Base-by-base conservation (phyloP, 2,797 vertebrate genomes). In the Alca torda region DNA sequence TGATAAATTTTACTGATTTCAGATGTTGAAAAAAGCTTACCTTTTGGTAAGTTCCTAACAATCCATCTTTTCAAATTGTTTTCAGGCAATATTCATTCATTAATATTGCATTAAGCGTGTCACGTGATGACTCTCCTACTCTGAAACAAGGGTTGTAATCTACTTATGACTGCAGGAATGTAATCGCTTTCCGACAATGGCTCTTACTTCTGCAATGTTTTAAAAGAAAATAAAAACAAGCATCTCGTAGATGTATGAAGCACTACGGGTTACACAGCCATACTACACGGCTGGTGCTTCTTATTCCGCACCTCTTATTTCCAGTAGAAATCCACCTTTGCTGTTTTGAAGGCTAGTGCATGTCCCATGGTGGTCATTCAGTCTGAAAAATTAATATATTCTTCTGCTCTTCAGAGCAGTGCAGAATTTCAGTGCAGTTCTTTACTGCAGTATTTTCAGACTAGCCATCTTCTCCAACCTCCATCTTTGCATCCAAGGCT, bases 221-320 rank as follows among this genome's bases (percentile, higher is more conserved):
- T 21, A 46, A 69, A 93, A 59, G 9, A 67, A 88, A n/a, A 69
- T 19, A 54, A 78, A 67, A 64, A 4, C 20, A 70, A 63, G 25
- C 23, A 80, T 6, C 43, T 25, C 7, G 25, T 9, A 76, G 43
- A 63, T 48, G 10, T 31, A 57, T 0, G 1, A 83, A 85, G 28
- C 12, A 56, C 17, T 33, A 18, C 5, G 37, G 4, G 4, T 54
- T 35, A 69, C 0, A 3, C 4, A 33, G 35, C 17, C 24, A 35
- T 16, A 31, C 11, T 20, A 25, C 16, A 31, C 0, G 8, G 23
- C 35, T 33, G 23, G 21, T 30, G 41, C 20, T 46, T 74, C 57
- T 41, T 75, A 28, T 30, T 51, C 13, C 4, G 2, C n/a, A 35
- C 41, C 20, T 75, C 31, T n/a, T 56, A 16, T 30, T 30, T 86